Evolutionary conservation across 2,888 invertebrate genomes (phyloP), one percentile per base, ranked within the genome.

Genomic region (Apodemia zela): DNA sequence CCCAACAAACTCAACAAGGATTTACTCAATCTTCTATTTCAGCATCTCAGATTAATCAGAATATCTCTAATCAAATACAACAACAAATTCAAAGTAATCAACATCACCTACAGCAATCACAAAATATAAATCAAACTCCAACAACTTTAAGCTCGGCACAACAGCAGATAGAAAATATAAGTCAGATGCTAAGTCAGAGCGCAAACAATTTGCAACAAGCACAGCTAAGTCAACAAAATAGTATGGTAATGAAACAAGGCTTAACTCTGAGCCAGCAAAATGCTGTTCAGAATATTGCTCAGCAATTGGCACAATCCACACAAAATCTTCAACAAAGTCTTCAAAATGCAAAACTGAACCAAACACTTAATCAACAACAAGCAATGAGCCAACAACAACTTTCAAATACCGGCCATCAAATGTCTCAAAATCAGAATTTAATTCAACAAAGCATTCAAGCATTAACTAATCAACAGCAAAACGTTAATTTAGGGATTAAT

Each of bases 161-260:
- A 69, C 94, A 94, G 69, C 92, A 94, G 69, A 94, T 94, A 76
- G 94, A 94, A 71, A 89, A 93, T 59, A 94, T 93, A 21, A 92
- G 92, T 57, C 94, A 94, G 71, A 90, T 91, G 90, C 73, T 91
- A 42, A 91, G 91, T 71, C 91, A 91, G 65, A 90, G 89, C 75
- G 89, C 90, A 15, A 90, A 89, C 68, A 90, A 89, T 65, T 73
- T 92, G 58, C 89, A 90, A 68, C 92, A 88, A 65, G 81, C 85
- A 62, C 92, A 91, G 68, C 67, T 87, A 13, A 86, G 83, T 67
- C 89, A 89, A 65, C 90, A 91, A 63, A 54, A 54, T 7, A 90
- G 85, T 64, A 74, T 90, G 76, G 84, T 85, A 3, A 87, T 89
- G 85, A 92, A 92, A 67, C 89, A 89, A 68, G 81, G 80, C 57